Evolutionary conservation across 2,888 invertebrate genomes (phyloP), one percentile per base, ranked within the genome.

Genomic region (Diplolepis rosae): DNA sequence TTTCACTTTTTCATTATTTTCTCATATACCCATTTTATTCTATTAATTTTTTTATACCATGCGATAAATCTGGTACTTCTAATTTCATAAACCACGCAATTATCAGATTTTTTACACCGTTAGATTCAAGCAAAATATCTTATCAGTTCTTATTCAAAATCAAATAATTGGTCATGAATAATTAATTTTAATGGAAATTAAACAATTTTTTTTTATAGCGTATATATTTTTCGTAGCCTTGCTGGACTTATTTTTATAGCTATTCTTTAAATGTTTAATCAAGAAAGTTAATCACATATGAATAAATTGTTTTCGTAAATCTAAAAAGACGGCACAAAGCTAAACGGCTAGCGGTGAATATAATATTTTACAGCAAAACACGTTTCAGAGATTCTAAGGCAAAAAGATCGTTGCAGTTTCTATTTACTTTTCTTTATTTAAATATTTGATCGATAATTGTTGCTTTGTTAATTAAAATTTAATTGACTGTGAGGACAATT

Each of bases 251-350:
- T n/a, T n/a, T n/a, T n/a, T n/a, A n/a, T n/a, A n/a, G n/a, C n/a
- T n/a, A n/a, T n/a, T n/a, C n/a, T n/a, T n/a, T n/a, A n/a, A n/a
- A n/a, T n/a, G n/a, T n/a, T n/a, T n/a, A n/a, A n/a, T n/a, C n/a
- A n/a, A n/a, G n/a, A n/a, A 71, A 67, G 71, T 67, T 65, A 75
- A 65, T 51, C 51, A 51, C 65, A 66, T 67, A 68, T 74, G 72
- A 74, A 72, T 73, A 77, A 76, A 72, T 80, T 77, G 75, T 71
- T 81, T 79, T 82, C 68, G 74, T 82, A 79, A 80, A 79, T 77
- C 78, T 81, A 86, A 79, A 82, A 79, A 87, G 87, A 87, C 87
- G 87, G 86, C 86, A 87, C 85, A 85, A 87, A 88, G 87, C 87
- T 87, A 85, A 87, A 87, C 84, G 82, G 84, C 84, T 87, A 87